These are phyloP conservation scores for Drosophila melanosoma DNA, from an alignment of 2,888 invertebrate species.

Conservation along the genomic window DNA sequence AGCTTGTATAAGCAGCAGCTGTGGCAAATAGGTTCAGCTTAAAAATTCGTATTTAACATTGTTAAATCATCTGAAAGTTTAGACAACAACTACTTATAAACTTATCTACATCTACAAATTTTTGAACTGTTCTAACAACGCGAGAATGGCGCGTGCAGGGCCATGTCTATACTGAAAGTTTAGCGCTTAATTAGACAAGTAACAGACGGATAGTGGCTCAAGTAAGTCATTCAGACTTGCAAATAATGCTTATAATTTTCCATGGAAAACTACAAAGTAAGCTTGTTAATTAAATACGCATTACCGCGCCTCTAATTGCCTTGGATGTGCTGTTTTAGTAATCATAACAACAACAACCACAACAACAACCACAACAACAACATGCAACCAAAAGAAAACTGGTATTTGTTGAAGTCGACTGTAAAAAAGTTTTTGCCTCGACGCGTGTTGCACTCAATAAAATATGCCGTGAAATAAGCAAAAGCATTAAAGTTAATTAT, in stretches of 20 bases:
- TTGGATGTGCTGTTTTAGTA: constrained; percentile 62
- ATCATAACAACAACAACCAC: constrained; percentile 36
- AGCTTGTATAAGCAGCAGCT: constrained; percentile 52
- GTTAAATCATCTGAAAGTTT: constrained; percentile 13
- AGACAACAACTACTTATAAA: constrained; percentile 16
- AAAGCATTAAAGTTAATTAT: constrained; percentile 62
- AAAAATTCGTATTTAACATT: constrained; percentile 3
- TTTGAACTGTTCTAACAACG: constrained; percentile 5
- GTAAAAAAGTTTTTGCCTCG: constrained; percentile 58
- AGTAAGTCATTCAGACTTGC: constrained; percentile 49
- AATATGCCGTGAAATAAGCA: constrained; percentile 33
- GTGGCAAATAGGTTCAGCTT: constrained; percentile 25
- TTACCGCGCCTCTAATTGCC: constrained; percentile 77
- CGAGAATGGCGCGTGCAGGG: not conserved
- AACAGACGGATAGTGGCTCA: constrained; percentile 49
- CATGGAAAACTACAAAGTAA: constrained; percentile 75
- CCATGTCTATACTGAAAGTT: constrained; percentile 65
- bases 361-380: constrained; percentile 33
- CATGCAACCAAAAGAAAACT: constrained; percentile 29
- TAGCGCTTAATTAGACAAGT: constrained; percentile 68
- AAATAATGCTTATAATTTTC: constrained; percentile 70
- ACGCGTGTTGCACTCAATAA: constrained; percentile 42
- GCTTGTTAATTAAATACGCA: constrained; percentile 81
- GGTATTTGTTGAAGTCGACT: constrained; percentile 48
- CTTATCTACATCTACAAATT: constrained; percentile 16